phyloP scores from a whole-genome alignment of 2,888 invertebrate species.

The Pollenia amentaria region DNA sequence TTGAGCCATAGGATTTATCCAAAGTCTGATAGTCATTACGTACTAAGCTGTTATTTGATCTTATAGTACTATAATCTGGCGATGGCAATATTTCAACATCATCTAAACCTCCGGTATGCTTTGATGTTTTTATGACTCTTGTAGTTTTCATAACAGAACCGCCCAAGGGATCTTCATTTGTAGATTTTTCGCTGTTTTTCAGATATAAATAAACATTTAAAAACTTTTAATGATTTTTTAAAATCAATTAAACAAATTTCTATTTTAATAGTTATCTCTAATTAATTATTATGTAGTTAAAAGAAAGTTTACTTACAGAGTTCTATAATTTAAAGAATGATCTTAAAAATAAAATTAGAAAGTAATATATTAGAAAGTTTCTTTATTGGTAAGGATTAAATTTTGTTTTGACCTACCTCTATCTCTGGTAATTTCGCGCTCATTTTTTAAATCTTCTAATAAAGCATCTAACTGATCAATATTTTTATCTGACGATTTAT shows the following conservation, averaged over 20 bases:
- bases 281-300: not conserved
- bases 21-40: constrained; percentile 79
- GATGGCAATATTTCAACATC: constrained; percentile 80
- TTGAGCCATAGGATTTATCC: constrained; percentile 79
- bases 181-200: constrained; percentile 77
- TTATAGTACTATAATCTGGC: constrained; percentile 80
- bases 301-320: constrained; percentile 79
- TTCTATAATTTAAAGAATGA: constrained; percentile 78
- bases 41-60: constrained; percentile 79
- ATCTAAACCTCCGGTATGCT: constrained; percentile 78
- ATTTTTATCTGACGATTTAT: constrained; percentile 85
- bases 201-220: not conserved
- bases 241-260: not conserved
- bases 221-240: constrained; percentile 1
- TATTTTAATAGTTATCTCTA: not conserved
- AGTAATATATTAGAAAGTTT: constrained; percentile 20
- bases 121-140: constrained; percentile 80
- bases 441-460: constrained; percentile 89
- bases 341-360: constrained; percentile 54
- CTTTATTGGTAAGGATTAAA: not conserved
- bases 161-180: constrained; percentile 77
- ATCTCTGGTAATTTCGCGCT: constrained; percentile 82
- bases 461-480: constrained; percentile 91
- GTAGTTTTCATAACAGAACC: constrained; percentile 82
- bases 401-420: constrained; percentile 76